Evolutionary conservation across 2,113 vertebrate genomes (phyloP).

Genomic region (Nyctibius bracteatus): DNA sequence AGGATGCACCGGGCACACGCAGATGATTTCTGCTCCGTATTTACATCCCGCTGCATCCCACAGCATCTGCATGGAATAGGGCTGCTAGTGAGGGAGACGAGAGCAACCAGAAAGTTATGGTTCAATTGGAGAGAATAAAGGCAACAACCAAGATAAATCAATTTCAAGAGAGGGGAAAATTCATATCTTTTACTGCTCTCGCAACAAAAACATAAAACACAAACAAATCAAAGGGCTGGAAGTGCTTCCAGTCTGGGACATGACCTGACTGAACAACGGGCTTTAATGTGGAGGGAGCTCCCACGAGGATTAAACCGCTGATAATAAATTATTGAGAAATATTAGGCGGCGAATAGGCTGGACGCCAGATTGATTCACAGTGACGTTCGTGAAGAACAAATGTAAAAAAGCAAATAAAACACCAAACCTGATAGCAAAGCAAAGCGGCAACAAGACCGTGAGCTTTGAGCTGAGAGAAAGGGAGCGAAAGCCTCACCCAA

Average conservation of each 20-base stretch:
- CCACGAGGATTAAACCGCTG: background rate
- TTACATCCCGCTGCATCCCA: background rate
- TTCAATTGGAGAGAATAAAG: slow-evolving; percentile 31
- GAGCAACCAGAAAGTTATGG: background rate
- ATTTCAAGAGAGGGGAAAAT: background rate
- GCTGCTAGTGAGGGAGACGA: background rate
- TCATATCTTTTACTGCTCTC: slow-evolving; percentile 19
- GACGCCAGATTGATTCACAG: background rate
- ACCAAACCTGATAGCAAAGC: background rate
- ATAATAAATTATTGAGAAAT: slow-evolving; percentile 66
- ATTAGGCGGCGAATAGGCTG: background rate
- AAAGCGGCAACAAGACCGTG: accelerated
- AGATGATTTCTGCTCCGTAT: background rate
- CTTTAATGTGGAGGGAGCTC: slow-evolving; percentile 35
- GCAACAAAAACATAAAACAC: slow-evolving; percentile 41
- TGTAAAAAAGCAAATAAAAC: background rate
- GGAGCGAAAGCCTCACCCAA: background rate
- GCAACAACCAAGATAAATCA: slow-evolving; percentile 11
- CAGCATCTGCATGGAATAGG: slow-evolving; percentile 27
- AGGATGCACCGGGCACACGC: background rate
- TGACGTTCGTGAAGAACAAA: accelerated
- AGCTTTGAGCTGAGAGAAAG: background rate
- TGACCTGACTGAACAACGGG: slow-evolving; percentile 42
- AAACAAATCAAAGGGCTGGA: slow-evolving; percentile 57
- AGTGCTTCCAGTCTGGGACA: slow-evolving; percentile 12